Evolutionary conservation across 2,113 vertebrate genomes (phyloP).

Genomic region (Zosterops japonicus): DNA sequence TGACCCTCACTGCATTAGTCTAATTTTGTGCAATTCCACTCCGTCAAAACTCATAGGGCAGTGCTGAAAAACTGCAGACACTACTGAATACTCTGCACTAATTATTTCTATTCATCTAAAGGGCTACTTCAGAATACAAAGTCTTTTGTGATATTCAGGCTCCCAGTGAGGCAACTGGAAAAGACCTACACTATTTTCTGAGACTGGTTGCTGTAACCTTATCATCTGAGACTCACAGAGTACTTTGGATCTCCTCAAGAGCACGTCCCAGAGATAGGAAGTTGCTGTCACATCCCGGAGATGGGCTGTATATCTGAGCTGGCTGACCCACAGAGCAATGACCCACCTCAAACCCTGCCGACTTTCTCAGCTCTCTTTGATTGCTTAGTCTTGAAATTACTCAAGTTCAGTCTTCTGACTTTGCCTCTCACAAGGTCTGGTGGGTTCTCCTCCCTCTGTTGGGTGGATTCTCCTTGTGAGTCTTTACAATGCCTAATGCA

Average conservation of each 20-base stretch:
- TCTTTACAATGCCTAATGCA: background rate
- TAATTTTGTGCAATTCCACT: background rate
- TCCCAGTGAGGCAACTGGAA: background rate
- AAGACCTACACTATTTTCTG: background rate
- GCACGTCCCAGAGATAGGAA: background rate
- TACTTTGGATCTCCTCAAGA: fast-evolving
- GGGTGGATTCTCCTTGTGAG: background rate
- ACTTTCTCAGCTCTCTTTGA: background rate
- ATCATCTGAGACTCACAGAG: background rate
- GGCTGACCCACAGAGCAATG: background rate
- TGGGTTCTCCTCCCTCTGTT: background rate
- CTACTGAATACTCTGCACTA: background rate
- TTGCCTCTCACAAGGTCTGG: background rate
- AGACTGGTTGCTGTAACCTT: background rate
- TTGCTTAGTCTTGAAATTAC: background rate
- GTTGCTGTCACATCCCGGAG: background rate
- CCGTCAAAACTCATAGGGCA: background rate
- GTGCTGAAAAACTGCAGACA: background rate
- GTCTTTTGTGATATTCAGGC: background rate
- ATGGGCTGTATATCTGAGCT: background rate
- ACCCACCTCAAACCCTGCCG: background rate
- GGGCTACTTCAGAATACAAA: background rate
- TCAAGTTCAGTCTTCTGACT: background rate
- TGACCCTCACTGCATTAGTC: background rate
- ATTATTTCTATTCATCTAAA: background rate